Conservation (phyloP, 2,888 invertebrate genomes). For the Lochmaea capreae region DNA sequence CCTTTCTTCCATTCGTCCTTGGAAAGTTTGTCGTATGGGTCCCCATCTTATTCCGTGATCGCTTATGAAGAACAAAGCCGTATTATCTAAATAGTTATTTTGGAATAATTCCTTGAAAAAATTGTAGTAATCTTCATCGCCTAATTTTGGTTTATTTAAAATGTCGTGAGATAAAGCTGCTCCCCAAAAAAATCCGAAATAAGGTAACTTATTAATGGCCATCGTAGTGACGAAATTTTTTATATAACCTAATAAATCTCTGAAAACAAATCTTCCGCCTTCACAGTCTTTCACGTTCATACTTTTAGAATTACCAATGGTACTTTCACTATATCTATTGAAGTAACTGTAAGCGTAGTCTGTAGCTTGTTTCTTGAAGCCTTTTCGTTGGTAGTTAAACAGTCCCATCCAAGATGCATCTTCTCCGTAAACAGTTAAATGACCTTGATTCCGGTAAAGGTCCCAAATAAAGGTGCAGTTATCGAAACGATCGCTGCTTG, state of each 20-base stretch:
- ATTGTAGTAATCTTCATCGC: conserved; percentile 74
- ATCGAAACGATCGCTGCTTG: conserved; percentile 73
- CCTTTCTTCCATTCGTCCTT: conserved; percentile 88
- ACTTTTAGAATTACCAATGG: conserved; percentile 74
- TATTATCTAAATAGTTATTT: conserved; percentile 72
- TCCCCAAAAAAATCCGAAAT: conserved; percentile 89
- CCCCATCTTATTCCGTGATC: conserved; percentile 95
- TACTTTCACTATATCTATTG: conserved; percentile 74
- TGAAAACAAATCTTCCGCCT: conserved; percentile 76
- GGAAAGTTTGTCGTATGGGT: conserved; percentile 82
- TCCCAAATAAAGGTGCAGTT: conserved; percentile 89
- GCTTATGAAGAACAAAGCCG: conserved; percentile 79
- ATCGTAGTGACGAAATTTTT: conserved; percentile 73
- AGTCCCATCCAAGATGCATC: conserved; percentile 83
- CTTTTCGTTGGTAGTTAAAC: conserved; percentile 83
- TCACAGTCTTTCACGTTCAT: conserved; percentile 78
- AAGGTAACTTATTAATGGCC: conserved; percentile 69
- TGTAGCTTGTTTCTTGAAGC: conserved; percentile 83
- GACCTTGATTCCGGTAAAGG: conserved; percentile 77
- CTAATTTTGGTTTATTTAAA: conserved; percentile 80
- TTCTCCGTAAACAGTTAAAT: conserved; percentile 84
- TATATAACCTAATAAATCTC: conserved; percentile 79
- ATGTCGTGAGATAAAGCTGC: conserved; percentile 87
- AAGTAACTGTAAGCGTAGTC: conserved; percentile 87
- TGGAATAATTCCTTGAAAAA: conserved; percentile 71